Evolutionary conservation across 2,797 vertebrate species (phyloP).

Genomic region (Cyprinella venusta): DNA sequence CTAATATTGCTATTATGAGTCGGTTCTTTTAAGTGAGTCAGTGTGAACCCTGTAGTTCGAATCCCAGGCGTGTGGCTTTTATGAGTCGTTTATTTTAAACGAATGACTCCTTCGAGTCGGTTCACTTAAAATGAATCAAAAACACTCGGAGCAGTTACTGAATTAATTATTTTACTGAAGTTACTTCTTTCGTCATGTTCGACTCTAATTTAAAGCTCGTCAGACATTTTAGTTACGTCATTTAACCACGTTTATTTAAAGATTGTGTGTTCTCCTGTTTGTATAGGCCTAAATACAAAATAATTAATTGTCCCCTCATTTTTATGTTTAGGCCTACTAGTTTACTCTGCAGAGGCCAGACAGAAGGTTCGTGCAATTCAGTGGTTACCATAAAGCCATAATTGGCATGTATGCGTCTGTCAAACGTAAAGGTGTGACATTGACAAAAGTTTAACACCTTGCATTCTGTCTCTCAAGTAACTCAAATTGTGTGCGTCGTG

Average conservation of each 20-base stretch:
- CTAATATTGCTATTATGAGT: not conserved
- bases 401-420: slow-evolving; percentile 57
- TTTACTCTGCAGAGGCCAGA: not conserved
- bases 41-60: not conserved
- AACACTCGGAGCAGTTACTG: not conserved
- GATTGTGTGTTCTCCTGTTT: not conserved
- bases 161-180: not conserved
- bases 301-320: not conserved
- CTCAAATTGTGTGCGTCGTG: not conserved
- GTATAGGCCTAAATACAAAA: not conserved
- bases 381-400: slow-evolving; percentile 12
- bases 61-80: not conserved
- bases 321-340: not conserved
- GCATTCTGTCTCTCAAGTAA: slow-evolving; percentile 45
- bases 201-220: not conserved
- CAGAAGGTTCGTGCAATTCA: not conserved
- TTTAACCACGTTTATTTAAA: not conserved
- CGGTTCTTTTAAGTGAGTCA: not conserved
- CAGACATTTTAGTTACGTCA: too few relatives aligned
- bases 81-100: not conserved
- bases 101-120: not conserved
- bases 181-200: not conserved
- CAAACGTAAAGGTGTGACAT: slow-evolving; percentile 35
- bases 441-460: slow-evolving; percentile 54
- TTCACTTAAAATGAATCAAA: not conserved